These are phyloP conservation scores for Diacarnus erythraeanus DNA, from an alignment of 37 sponge, comb jelly and placozoan genomes.

Conservation along the genomic window DNA sequence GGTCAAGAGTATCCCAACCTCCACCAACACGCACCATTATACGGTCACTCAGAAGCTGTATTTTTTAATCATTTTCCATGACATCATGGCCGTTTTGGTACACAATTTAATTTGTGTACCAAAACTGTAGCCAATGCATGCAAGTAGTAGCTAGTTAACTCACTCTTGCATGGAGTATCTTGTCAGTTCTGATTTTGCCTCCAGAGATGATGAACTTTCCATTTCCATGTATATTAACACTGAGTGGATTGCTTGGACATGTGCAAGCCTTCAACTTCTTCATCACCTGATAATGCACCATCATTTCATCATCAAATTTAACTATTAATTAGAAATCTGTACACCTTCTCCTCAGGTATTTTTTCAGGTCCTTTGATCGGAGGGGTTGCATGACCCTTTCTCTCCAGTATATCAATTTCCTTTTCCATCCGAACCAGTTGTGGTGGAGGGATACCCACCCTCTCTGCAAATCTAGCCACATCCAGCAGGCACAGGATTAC, in stretches of 20 bases:
- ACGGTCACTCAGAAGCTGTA: slow-evolving; percentile 61
- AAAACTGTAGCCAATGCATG: too few species aligned
- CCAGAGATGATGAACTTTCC: slow-evolving; percentile 1
- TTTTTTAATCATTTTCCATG: too few species aligned
- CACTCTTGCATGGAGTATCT: slow-evolving; percentile 8
- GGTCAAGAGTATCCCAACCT: slow-evolving; percentile 85
- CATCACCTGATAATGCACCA: not conserved
- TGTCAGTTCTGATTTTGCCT: slow-evolving; percentile 2
- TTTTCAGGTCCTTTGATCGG: not conserved
- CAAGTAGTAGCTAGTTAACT: too few species aligned
- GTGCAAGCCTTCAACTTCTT: not conserved
- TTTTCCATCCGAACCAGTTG: slow-evolving; percentile 69
- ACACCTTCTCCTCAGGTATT: not conserved
- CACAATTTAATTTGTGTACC: too few species aligned
- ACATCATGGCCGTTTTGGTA: too few species aligned
- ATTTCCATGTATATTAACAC: not conserved
- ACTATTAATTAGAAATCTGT: too few species aligned
- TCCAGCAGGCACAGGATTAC: slow-evolving; percentile 82
- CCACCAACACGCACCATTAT: slow-evolving; percentile 84
- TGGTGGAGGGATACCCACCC: slow-evolving; percentile 56
- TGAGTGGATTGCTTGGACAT: not conserved
- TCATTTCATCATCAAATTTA: too few species aligned
- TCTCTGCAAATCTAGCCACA: slow-evolving; percentile 64
- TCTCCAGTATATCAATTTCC: slow-evolving; percentile 69
- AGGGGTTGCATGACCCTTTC: not conserved